phyloP scores from a whole-genome alignment of 2,113 vertebrate species.

The Hypomesus transpacificus region DNA sequence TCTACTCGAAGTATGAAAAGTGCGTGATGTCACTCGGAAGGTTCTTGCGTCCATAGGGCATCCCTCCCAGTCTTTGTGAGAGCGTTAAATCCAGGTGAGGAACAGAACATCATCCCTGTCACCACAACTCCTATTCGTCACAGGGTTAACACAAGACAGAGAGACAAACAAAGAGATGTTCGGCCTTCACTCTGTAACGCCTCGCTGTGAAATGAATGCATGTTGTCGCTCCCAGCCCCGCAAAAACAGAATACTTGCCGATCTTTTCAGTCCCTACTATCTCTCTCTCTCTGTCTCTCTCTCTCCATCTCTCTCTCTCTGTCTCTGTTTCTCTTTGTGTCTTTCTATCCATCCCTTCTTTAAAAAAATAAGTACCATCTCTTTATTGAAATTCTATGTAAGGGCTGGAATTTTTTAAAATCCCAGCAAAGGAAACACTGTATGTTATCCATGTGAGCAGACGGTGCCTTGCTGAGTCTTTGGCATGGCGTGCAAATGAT shows the following conservation, averaged over 20 bases:
- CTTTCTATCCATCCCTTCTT: not conserved
- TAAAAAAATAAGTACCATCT: too few relatives aligned
- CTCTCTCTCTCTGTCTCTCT: not conserved
- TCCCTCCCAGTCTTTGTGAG: constrained; percentile 1
- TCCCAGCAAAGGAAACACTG: constrained; percentile 36
- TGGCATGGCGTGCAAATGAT: constrained; percentile 35
- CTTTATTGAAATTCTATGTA: too few relatives aligned
- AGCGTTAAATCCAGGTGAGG: not conserved
- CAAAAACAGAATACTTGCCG: constrained; percentile 50
- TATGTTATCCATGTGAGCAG: constrained; percentile 49
- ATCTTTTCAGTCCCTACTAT: constrained; percentile 24
- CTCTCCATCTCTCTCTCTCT: constrained; percentile 2
- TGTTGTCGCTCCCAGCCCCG: constrained; percentile 29
- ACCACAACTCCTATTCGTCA: too few relatives aligned
- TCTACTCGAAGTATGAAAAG: constrained; percentile 26
- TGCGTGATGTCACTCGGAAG: constrained; percentile 28
- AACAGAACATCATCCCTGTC: not conserved
- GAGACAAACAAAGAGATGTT: constrained; percentile 41
- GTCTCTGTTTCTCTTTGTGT: not conserved
- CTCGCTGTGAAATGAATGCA: constrained; percentile 34
- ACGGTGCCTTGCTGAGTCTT: not conserved
- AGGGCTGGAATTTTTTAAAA: too few relatives aligned
- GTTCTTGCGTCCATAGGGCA: constrained; percentile 11
- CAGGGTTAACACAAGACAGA: constrained; percentile 1
- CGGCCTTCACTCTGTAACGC: constrained; percentile 47